Evolutionary conservation across 2,797 vertebrate genomes (phyloP), one percentile per base, ranked within the genome.

Genomic region (Knipowitschia caucasica): DNA sequence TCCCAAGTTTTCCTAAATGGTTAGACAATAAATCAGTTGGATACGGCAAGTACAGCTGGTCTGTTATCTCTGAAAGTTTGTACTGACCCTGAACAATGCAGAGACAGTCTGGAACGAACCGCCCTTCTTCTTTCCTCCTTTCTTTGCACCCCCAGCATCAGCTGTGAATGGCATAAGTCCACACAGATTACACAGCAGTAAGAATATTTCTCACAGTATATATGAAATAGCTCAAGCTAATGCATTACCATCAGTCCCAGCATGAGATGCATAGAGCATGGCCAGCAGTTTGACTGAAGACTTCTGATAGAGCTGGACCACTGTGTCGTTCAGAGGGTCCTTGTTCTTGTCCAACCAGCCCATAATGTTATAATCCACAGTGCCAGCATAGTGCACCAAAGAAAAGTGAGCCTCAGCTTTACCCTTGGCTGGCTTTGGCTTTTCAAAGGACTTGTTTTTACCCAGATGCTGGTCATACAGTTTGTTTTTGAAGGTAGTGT

Each of bases 61-160:
- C 18, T 38, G n/a, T 20, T 20, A 25, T 25, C 21, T 43, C 10
- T 40, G 7, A 18, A 40, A 14, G 7, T 25, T 25, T 8, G 9
- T 50, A 1, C 69, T 62, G 77, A 95, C 94, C 87, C 92, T 90
- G 69, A 95, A 94, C 27, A 95, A 80, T 6, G 91, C 91, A 71
- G 93, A 95, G 24, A 95, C 93, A 0, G 94, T 95, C 75, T 96
- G 94, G 72, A 96, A 95, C 21, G 93, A 94, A 26, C 92, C 94
- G 6, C 90, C 93, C 75, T 94, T 95, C 69, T 92, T 94, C 80
- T 94, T 95, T 35, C 82, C 86, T 27, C 31, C 91, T 74, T 93
- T 93, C 68, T 93, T 94, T 33, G 67, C 66, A 25, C 60, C 47
- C 35, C 62, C 47, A 27, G 56, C 67, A 46, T 80, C 72, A 30